Evolutionary conservation across 2,797 vertebrate species (phyloP).

Genomic region (Lacerta bilineata): DNA sequence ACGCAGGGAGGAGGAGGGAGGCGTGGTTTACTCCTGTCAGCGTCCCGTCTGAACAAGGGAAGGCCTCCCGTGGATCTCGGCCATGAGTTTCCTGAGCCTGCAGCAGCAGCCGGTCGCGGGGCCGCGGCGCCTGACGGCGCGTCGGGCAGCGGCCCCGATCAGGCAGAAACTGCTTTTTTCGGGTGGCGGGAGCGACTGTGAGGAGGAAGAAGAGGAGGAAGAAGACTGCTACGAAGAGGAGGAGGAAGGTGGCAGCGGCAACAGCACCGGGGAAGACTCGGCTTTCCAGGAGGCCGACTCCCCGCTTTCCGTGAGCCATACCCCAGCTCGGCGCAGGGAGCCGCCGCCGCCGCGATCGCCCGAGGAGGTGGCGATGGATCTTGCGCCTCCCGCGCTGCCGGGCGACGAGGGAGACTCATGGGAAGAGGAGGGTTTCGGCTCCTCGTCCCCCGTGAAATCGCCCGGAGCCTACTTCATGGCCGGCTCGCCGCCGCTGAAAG

Average conservation of each 20-base stretch:
- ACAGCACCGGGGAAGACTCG: slow-evolving; percentile 94
- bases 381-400: slow-evolving; percentile 52
- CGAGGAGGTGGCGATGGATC: slow-evolving; percentile 72
- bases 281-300: slow-evolving; percentile 95
- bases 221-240: slow-evolving; percentile 79
- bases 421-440: slow-evolving; percentile 91
- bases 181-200: slow-evolving; percentile 89
- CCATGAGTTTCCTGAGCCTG: slow-evolving; percentile 79
- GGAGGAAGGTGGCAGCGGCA: slow-evolving; percentile 83
- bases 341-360: slow-evolving; percentile 63
- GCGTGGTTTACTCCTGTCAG: neutral
- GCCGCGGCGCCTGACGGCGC: slow-evolving; percentile 74
- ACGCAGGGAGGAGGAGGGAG: neutral
- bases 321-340: slow-evolving; percentile 70
- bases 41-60: neutral
- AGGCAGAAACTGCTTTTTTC: slow-evolving; percentile 90
- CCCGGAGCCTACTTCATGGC: slow-evolving; percentile 80
- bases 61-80: neutral
- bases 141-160: slow-evolving; percentile 73
- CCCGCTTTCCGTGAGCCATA: slow-evolving; percentile 81
- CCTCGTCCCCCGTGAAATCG: slow-evolving; percentile 85
- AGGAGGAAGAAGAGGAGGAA: slow-evolving; percentile 85
- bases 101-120: slow-evolving; percentile 66
- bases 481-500: slow-evolving; percentile 84
- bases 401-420: slow-evolving; percentile 84